Percentiles rank a stretch among this genome's conserved stretches.
Conservation (phyloP, 37 sponge, comb jelly and placozoan genomes). For the Halisarca cf. caerulea region DNA sequence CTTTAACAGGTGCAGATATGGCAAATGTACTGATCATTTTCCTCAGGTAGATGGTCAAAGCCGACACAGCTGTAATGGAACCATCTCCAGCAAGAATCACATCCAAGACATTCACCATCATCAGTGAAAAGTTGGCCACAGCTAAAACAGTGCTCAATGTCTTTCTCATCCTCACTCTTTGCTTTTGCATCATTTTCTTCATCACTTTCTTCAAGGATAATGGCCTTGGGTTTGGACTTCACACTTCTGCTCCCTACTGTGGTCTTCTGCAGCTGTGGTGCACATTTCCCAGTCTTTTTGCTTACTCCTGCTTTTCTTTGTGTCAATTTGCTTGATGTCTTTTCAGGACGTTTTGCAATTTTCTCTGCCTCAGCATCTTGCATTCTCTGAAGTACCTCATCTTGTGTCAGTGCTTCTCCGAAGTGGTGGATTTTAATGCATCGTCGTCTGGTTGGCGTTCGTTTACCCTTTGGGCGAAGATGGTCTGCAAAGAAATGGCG, state of each 20-base stretch:
- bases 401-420: constrained; percentile 56
- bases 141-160: constrained; percentile 2
- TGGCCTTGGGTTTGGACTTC: not conserved
- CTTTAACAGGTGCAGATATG: not conserved
- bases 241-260: not conserved
- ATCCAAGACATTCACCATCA: constrained; percentile 8
- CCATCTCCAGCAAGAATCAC: constrained; percentile 15
- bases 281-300: not conserved
- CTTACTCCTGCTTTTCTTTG: too few species aligned
- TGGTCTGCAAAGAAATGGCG: not conserved
- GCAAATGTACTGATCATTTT: not conserved
- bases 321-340: not conserved
- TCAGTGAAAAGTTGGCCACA: not conserved
- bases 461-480: constrained; percentile 3
- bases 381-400: constrained; percentile 42
- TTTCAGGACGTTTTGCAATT: not conserved
- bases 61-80: not conserved
- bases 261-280: not conserved
- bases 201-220: not conserved
- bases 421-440: constrained; percentile 12
- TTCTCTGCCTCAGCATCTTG: constrained; percentile 31
- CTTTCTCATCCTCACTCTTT: not conserved
- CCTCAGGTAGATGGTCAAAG: not conserved
- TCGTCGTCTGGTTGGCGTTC: constrained; percentile 15
- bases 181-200: not conserved